These are phyloP conservation scores for Lasioglossum villosulum DNA, from an alignment of 2,888 invertebrate genomes.

Conservation along the genomic window DNA sequence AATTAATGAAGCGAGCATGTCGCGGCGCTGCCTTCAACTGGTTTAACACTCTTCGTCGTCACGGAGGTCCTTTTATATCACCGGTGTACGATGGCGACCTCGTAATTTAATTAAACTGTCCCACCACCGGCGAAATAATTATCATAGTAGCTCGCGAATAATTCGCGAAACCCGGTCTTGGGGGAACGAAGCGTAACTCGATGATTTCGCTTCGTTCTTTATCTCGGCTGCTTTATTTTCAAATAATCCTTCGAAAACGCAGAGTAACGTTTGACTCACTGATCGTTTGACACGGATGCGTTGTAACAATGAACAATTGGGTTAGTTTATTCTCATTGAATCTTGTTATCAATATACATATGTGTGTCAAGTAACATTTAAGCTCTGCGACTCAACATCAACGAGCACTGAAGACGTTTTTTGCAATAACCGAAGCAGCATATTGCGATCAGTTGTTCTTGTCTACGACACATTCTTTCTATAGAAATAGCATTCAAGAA, in stretches of 20 bases:
- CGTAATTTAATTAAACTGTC: slow-evolving; percentile 63
- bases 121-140: slow-evolving; percentile 33
- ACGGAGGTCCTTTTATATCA: slow-evolving; percentile 68
- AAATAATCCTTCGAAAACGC: background rate
- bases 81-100: slow-evolving; percentile 53
- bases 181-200: background rate
- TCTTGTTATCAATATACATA: background rate
- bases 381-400: background rate
- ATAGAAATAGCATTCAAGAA: too few relatives aligned
- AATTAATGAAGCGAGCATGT: slow-evolving; percentile 67
- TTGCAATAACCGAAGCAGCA: background rate
- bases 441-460: background rate
- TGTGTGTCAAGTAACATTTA: background rate
- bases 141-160: slow-evolving; percentile 33
- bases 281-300: background rate
- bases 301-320: background rate
- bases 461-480: background rate
- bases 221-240: background rate
- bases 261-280: background rate
- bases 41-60: slow-evolving; percentile 65
- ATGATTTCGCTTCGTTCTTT: background rate
- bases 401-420: background rate
- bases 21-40: slow-evolving; percentile 54
- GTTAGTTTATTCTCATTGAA: background rate
- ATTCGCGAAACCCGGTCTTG: slow-evolving; percentile 15